Evolutionary conservation across 2,888 invertebrate genomes (phyloP).

Genomic region (Arctia plantaginis): DNA sequence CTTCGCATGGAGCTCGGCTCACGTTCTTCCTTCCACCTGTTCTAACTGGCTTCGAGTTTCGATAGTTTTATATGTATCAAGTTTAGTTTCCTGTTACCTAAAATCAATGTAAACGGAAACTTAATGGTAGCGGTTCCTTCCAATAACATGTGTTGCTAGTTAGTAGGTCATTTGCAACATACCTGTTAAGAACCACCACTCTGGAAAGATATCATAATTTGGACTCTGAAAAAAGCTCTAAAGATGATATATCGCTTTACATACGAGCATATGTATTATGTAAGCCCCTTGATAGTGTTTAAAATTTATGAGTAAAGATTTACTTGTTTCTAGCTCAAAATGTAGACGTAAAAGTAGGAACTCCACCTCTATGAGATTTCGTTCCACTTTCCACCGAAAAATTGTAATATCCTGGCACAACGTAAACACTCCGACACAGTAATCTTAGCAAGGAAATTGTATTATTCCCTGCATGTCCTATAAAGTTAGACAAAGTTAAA

Average conservation of each 20-base stretch:
- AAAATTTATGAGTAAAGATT: background rate
- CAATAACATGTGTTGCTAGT: background rate
- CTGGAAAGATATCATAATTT: background rate
- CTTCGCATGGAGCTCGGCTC: constrained; percentile 53
- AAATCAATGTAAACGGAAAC: constrained; percentile 1
- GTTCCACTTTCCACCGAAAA: background rate
- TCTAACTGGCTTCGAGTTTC: constrained; percentile 42
- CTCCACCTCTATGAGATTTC: constrained; percentile 21
- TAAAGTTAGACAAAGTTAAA: constrained; percentile 48
- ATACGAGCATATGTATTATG: background rate
- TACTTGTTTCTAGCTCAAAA: background rate
- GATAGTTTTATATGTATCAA: constrained; percentile 32
- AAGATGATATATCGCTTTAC: background rate
- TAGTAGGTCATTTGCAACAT: background rate
- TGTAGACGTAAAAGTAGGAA: constrained; percentile 3
- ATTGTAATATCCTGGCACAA: constrained; percentile 30
- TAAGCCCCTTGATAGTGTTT: background rate
- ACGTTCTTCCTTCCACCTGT: constrained; percentile 66
- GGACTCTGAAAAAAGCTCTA: background rate
- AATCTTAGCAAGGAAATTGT: constrained; percentile 58
- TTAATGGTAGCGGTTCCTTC: background rate
- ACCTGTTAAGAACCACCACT: too few relatives aligned
- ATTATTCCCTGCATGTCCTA: constrained; percentile 45
- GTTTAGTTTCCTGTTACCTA: constrained; percentile 33
- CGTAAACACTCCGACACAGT: constrained; percentile 53